These are phyloP conservation scores for Sebastes taczanowskii DNA, from an alignment of 2,797 vertebrate species.

Conservation along the genomic window DNA sequence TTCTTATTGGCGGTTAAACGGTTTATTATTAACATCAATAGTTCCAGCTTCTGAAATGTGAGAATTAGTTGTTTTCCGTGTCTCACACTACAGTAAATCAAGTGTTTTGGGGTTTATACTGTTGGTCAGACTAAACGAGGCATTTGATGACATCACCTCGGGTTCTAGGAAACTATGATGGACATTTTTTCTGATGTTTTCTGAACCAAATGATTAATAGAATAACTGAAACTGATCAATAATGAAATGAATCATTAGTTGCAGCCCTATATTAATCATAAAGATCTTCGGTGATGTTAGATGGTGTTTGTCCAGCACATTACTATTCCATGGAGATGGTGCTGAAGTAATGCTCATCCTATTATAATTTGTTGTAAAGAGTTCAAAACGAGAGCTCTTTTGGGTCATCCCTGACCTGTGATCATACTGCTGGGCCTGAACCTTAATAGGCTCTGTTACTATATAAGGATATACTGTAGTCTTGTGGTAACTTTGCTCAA, in stretches of 20 bases:
- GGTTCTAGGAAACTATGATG: not conserved
- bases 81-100: too few relatives aligned
- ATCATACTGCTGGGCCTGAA: not conserved
- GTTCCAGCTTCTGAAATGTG: not conserved
- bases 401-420: conserved; percentile 12
- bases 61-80: not conserved
- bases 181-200: not conserved
- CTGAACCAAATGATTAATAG: not conserved
- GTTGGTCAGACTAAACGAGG: not conserved
- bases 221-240: not conserved
- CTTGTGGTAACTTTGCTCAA: conserved; percentile 21
- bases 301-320: not conserved
- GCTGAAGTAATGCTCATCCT: not conserved
- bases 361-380: conserved; percentile 8
- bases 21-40: too few relatives aligned
- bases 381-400: conserved; percentile 14
- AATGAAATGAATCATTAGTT: not conserved
- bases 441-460: conserved; percentile 5
- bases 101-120: not conserved
- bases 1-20: too few relatives aligned
- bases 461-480: conserved; percentile 7
- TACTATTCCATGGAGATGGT: not conserved
- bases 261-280: not conserved
- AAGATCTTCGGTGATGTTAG: not conserved
- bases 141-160: not conserved